Evolutionary conservation across 2,797 vertebrate species (phyloP), one percentile per base, ranked within the genome.

Genomic region (Varecia variegata): DNA sequence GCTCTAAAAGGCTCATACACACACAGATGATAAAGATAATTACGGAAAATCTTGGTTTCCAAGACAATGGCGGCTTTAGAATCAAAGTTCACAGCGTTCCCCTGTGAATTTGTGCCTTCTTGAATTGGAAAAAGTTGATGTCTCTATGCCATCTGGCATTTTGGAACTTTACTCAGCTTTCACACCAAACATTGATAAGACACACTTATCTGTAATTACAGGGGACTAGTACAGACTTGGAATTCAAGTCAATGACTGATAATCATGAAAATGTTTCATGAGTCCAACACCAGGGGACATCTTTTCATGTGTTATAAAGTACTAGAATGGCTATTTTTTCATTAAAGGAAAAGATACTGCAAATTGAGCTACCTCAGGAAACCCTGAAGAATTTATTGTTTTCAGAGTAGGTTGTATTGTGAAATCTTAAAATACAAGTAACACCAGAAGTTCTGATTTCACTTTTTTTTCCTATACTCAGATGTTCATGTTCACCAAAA

Each of bases 41-140:
- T 71, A 92, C 15, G 73, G 45, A 91, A 95, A 80, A 67, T 32
- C 47, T 80, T 50, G 4, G 38, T 96, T 95, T 95, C 68, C 81
- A 58, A 65, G 73, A 88, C 85, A 94, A 21, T 32, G 11, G 21
- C 40, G 25, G 43, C 56, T 95, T 97, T 73, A 94, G 60, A 93
- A 80, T 85, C 73, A 77, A 94, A 35, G 45, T 88, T 50, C 85
- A 92, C 47, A 58, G 73, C 76, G 32, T 85, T 92, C 84, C 60
- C 23, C 47, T 52, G 11, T 70, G 60, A 82, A 52, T 38, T n/a
- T 80, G 77, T 23, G 18, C 45, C 54, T 77, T 88, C 40, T 35
- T 76, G 73, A 80, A 62, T 17, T 85, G 38, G 76, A 92, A 77
- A 67, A 82, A 38, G 23, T 67, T 65, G 52, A 52, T 54, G 35